phyloP scores from a whole-genome alignment of 1,140 invertebrate species.

The Bicyclus anynana region DNA sequence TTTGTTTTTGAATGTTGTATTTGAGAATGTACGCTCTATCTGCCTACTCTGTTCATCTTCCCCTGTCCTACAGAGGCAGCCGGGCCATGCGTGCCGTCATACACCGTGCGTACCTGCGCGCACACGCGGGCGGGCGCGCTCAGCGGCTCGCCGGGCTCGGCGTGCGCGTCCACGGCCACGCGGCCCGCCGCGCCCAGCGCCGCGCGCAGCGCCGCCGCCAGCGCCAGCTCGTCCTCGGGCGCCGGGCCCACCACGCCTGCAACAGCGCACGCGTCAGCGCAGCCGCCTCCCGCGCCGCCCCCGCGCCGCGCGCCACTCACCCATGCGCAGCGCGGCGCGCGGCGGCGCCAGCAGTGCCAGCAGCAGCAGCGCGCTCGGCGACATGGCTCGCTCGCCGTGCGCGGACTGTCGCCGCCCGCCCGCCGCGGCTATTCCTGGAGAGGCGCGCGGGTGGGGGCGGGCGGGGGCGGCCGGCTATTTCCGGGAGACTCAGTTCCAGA shows the following conservation, averaged over 20 bases:
- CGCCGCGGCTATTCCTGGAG: slow-evolving; percentile 11
- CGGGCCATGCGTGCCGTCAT: background rate
- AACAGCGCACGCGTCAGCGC: background rate
- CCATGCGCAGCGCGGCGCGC: background rate
- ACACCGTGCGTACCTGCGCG: slow-evolving; percentile 17
- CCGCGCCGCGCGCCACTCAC: background rate
- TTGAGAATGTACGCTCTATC: too few species aligned
- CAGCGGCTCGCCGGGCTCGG: slow-evolving; percentile 39
- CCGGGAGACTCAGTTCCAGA: too few species aligned
- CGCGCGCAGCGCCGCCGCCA: slow-evolving; percentile 35
- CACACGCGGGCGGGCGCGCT: slow-evolving; percentile 41
- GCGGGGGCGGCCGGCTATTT: too few species aligned
- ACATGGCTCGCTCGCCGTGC: too few species aligned
- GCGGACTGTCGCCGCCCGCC: background rate
- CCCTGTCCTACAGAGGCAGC: background rate
- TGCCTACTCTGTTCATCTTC: too few species aligned
- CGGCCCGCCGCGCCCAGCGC: slow-evolving; percentile 27
- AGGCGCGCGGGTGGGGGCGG: background rate
- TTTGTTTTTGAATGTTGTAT: too few species aligned
- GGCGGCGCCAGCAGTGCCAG: background rate
- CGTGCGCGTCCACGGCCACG: slow-evolving; percentile 15
- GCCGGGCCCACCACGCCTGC: slow-evolving; percentile 39
- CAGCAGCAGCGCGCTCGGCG: too few species aligned
- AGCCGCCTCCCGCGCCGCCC: background rate
- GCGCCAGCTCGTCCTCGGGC: slow-evolving; percentile 31